Base-by-base conservation (phyloP, 92 coral and sea anemone species). In the Nematostella vectensis region DNA sequence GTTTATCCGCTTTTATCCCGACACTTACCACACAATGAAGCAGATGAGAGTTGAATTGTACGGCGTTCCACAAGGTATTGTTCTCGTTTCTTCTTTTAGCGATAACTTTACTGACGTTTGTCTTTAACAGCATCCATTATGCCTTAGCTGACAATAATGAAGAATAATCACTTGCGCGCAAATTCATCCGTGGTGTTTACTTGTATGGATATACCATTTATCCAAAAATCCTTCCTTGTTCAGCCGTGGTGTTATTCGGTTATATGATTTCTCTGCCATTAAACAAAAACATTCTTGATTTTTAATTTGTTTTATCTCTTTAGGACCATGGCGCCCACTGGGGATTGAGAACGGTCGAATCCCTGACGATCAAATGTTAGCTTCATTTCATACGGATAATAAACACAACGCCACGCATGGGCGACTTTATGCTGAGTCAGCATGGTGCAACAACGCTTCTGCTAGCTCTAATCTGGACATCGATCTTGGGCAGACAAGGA, bases 21-120 rank as follows among this genome's bases (percentile, higher is more conserved):
- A n/a, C 9, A 40, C 26, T 9, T 67, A 42, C 62, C 23, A 55
- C 31, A 33, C 1, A 2, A 29, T 19, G 6, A 56, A 56, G 26
- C 21, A 42, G 17, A 48, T 56, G 15, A 48, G 72, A 39, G 72
- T 44, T 15, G 72, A 67, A 18, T 13, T 67, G 23, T 67, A 67
- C 25, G 72, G 72, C 4, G 20, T 28, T 18, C 56, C 17, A 9
- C 50, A 47, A 21, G 74, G 74, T 68, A 31, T 9, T 48, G 9
- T 3, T 19, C 15, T 22, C 4, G 44, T 0, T 28, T 24, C 25
- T 42, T n/a, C n/a, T n/a, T n/a, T n/a, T n/a, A n/a, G n/a, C n/a
- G n/a, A n/a, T n/a, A n/a, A n/a, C n/a, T n/a, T n/a, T n/a, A n/a
- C n/a, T n/a, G n/a, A n/a, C n/a, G n/a, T n/a, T n/a, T n/a, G n/a